Conservation (phyloP, 2,797 vertebrate genomes). For the Sebastes nivosus region DNA sequence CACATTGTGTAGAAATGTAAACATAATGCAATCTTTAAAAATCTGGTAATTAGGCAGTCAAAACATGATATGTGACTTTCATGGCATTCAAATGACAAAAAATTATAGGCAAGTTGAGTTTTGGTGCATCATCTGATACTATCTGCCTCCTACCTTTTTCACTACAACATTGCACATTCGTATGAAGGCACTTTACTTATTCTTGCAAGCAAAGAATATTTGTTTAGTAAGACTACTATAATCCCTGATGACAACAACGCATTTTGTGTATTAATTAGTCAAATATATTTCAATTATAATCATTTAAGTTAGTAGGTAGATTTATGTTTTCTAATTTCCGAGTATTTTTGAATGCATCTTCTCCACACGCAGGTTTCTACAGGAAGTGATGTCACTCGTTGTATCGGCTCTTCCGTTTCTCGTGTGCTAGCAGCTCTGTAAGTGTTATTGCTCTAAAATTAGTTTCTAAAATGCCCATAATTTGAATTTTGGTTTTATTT, state of each 20-base stretch:
- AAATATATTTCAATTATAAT: not conserved
- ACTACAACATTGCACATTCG: not conserved
- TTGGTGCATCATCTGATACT: not conserved
- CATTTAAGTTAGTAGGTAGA: not conserved
- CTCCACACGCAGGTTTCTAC: rapidly evolving
- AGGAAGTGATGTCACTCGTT: conserved; percentile 51
- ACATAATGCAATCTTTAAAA: not conserved
- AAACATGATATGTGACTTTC: not conserved
- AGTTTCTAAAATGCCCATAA: rapidly evolving
- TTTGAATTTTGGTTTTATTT: rapidly evolving
- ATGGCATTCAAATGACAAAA: not conserved
- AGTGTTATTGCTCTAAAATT: conserved; percentile 17
- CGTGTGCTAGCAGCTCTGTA: conserved; percentile 54
- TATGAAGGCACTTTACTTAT: not conserved
- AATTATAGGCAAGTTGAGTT: not conserved
- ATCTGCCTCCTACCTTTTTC: not conserved
- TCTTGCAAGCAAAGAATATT: not conserved
- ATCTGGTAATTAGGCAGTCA: not conserved
- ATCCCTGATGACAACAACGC: not conserved
- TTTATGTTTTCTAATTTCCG: not conserved
- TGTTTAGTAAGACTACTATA: not conserved
- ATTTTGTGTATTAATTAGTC: not conserved
- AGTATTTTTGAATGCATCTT: conserved; percentile 10
- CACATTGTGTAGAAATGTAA: not conserved
- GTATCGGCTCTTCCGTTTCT: not conserved